Base-by-base conservation (phyloP, 2,113 vertebrate genomes). In the Brachypodius melanocephalos region DNA sequence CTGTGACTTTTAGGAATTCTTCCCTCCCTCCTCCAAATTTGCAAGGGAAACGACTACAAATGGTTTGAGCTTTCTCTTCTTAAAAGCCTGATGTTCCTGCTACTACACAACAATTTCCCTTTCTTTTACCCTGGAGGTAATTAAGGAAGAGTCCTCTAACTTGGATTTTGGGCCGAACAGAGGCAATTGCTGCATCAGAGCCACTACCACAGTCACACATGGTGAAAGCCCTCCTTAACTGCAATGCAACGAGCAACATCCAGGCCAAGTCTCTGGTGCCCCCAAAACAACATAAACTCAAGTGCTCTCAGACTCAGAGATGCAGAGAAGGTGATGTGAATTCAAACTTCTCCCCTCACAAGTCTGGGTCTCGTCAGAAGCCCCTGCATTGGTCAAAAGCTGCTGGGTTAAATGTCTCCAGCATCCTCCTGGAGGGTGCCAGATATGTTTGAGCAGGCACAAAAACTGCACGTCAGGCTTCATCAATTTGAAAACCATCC, bases 391-490 rank as follows among this genome's bases (percentile, higher is more conserved):
- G 3, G 18, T 58, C n/a, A 29, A 80, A 87, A 84, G 9, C 12
- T 54, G 36, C 45, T 62, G 54, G 31, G 21, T 68, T 63, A 76
- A 83, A 94, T 59, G 55, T 49, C 75, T 75, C 51, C 16, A 3
- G 38, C 14, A 5, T 45, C 67, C 77, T 96, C 62, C 78, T 84
- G 86, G 46, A 95, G 62, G 62, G 51, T 32, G 81, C 52, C 71
- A 46, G 62, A 31, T 55, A 42, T 38, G 21, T 82, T 88, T 88
- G 69, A 85, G 84, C 51, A 97, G 71, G 65, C 85, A 61, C 49
- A 91, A 80, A 77, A 86, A 38, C 32, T 20, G 6, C 18, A 29
- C 5, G 36, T n/a, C 21, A 45, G 67, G 4, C 24, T 92, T 24
- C 66, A 74, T 25, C 4, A 1, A 16, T 38, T 67, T 83, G 67